Conservation (phyloP, 2,797 vertebrate species). For the Limnodromus scolopaceus region DNA sequence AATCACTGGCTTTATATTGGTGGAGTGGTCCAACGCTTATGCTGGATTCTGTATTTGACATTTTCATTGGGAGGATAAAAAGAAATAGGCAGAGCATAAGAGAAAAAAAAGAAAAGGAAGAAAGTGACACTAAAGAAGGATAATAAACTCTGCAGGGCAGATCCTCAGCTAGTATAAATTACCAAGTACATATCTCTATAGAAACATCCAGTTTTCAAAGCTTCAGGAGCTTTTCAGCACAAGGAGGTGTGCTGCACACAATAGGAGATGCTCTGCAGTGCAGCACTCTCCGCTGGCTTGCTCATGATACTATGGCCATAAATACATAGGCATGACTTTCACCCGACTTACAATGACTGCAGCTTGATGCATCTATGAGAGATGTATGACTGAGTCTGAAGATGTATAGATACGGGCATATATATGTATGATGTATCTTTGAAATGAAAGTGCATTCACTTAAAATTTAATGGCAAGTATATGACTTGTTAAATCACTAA, state of each 20-base stretch:
- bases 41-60: neutral
- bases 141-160: neutral
- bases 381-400: neutral
- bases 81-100: neutral
- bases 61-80: constrained; percentile 26
- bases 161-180: neutral
- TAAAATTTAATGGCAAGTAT: neutral
- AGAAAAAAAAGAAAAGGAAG: neutral
- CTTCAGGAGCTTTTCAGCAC: neutral
- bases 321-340: neutral
- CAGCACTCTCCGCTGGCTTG: neutral
- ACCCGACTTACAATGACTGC: neutral
- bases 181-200: neutral
- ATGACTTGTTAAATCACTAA: neutral
- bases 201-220: neutral
- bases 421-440: neutral
- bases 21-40: neutral
- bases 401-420: neutral
- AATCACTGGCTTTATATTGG: neutral
- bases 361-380: neutral
- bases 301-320: neutral
- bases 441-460: neutral
- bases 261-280: neutral
- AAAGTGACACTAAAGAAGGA: neutral
- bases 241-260: neutral